A percentile compares a stretch with the other conserved stretches of the same genome.
phyloP scores from a whole-genome alignment of 2,888 invertebrate species.

The Apeira syringaria region DNA sequence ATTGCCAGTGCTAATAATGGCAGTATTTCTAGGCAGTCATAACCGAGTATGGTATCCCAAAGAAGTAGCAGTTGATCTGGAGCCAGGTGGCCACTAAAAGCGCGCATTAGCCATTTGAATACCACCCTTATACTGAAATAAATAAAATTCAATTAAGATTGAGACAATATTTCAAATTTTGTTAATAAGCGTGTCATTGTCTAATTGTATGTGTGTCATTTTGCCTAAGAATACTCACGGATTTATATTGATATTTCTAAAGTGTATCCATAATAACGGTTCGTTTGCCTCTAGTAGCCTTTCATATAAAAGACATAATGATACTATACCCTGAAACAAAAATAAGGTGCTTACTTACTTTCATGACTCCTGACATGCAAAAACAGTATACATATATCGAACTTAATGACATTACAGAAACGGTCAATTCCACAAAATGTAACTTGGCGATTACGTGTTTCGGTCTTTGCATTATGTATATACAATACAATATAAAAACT shows the following conservation, averaged over 20 bases:
- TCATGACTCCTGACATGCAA: no score
- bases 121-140: conserved; percentile 91
- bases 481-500: no score
- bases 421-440: no score
- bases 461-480: no score
- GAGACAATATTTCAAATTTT: no score
- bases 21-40: conserved; percentile 95
- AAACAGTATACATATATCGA: no score
- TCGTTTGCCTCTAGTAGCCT: conserved; percentile 95
- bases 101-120: conserved; percentile 98
- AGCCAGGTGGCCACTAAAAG: conserved; percentile 96
- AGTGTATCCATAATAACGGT: conserved; percentile 95
- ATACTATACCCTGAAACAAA: conserved; percentile 89
- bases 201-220: no score
- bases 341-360: no score
- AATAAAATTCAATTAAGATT: background rate
- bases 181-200: no score
- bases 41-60: conserved; percentile 96
- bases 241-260: conserved; percentile 93
- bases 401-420: no score
- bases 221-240: conserved; percentile 95
- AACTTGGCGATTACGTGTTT: no score
- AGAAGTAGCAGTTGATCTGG: conserved; percentile 95
- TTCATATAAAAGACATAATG: conserved; percentile 95
- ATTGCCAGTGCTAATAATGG: conserved; percentile 94